These are phyloP conservation scores for Lasioglossum villosulum DNA, from an alignment of 2,888 invertebrate species.

Conservation along the genomic window DNA sequence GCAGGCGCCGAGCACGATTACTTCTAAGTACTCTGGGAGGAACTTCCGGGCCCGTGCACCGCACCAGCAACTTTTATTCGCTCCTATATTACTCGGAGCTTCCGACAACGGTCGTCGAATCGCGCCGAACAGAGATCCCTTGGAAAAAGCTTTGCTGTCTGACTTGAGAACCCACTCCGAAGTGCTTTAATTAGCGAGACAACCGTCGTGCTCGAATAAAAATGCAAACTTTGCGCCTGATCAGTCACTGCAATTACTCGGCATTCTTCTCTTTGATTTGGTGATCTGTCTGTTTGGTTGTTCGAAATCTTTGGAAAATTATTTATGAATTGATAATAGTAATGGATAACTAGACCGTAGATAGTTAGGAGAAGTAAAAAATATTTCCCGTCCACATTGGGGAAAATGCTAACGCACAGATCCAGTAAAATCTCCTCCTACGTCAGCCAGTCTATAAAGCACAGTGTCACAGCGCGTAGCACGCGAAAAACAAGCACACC, in stretches of 20 bases:
- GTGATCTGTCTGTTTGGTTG: background rate
- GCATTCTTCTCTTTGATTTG: background rate
- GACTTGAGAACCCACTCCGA: conserved; percentile 6
- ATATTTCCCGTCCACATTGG: background rate
- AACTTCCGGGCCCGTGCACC: conserved; percentile 70
- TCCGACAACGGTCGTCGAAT: conserved; percentile 20
- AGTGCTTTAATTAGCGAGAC: conserved; percentile 1
- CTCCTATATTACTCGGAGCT: background rate
- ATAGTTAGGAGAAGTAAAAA: background rate
- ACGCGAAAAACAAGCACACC: background rate
- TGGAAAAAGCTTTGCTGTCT: background rate
- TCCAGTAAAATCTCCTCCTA: background rate
- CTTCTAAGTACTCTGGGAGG: conserved; percentile 69
- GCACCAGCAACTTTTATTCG: conserved; percentile 64
- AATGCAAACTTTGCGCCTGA: background rate
- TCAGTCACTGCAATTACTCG: background rate
- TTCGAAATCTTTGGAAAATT: background rate
- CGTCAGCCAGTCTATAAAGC: background rate
- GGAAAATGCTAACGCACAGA: background rate
- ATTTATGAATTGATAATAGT: too few relatives aligned
- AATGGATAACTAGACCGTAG: too few relatives aligned
- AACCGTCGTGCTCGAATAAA: background rate
- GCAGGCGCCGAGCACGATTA: conserved; percentile 65
- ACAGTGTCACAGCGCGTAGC: background rate
- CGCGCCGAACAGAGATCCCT: background rate